Evolutionary conservation across 2,113 vertebrate species (phyloP), one percentile per base, ranked within the genome.

Genomic region (Natator depressus): DNA sequence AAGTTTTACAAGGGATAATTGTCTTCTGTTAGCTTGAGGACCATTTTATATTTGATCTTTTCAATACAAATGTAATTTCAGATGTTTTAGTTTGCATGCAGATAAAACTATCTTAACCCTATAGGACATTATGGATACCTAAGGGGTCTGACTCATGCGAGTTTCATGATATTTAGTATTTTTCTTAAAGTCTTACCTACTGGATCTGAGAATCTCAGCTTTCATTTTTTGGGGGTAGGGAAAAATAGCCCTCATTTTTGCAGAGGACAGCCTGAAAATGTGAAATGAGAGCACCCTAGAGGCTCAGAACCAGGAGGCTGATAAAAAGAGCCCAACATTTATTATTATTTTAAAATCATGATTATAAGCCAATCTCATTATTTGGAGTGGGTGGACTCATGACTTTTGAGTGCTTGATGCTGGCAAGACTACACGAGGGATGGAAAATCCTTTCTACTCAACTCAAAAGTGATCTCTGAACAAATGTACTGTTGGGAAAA

Each of bases 51-150:
- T 35, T 81, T 35, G 47, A 81, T 9, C 29, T 24, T 35, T 69
- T 86, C 82, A 80, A 14, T 51, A 82, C 25, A 93, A 96, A 80
- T 80, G 72, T 69, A 25, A 6, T 84, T 94, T 84, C 85, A 91
- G 55, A 31, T 5, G 51, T 81, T 93, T 91, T 89, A 87, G 25
- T 78, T 89, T 75, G 47, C 2, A 1, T 49, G 83, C 83, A 91
- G 72, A 47, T 24, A 85, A 76, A 86, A 86, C 46, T n/a, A 12
- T 85, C 49, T 46, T 92, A 84, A 80, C 75, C 38, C 29, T 59
- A 25, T 4, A 12, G 49, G 53, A 86, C 53, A 81, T 80, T 80
- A 84, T 69, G 42, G 65, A 57, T 84, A 93, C 51, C 57, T 49
- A 57, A 87, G 42, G 14, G 84, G 8, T 2, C 4, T 84, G 85